Evolutionary conservation across 2,113 vertebrate genomes (phyloP), one percentile per base, ranked within the genome.

Genomic region (Oplegnathus fasciatus): DNA sequence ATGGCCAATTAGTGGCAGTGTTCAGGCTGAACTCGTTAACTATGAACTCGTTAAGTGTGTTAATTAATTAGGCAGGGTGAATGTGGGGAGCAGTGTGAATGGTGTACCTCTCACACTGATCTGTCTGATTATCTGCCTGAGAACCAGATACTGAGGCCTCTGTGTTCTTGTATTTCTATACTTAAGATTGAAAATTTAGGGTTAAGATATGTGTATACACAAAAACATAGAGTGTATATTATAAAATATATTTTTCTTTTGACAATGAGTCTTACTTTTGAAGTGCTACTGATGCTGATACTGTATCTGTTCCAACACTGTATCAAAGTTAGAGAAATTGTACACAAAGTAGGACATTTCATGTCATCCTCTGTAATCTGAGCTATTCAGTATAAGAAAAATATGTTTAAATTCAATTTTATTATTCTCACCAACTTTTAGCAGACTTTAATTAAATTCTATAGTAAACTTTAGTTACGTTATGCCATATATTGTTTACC

Each of bases 41-140:
- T 87, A 73, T 81, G 82, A 76, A 87, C 86, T 86, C 3, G 44
- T 90, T 86, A 88, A 90, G 60, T 80, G 82, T 83, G 85, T 75
- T 92, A 89, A 89, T 94, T 91, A 92, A 94, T 93, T 91, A 87
- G 86, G 73, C 78, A 61, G 80, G 67, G 74, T 72, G 85, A 80
- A 79, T 65, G 67, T 55, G 60, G 73, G 78, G 85, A 73, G 55
- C 78, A 60, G 64, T 55, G 37, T 52, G 60, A 71, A 54, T 55
- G 0, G 34, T 50, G 37, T 40, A 32, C 18, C 68, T 22, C 46
- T 81, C 74, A 55, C 73, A 65, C 75, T 68, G 67, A 52, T 70
- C 58, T 44, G 44, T 50, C 20, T 67, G 30, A 67, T 42, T 22
- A 2, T 82, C 61, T 78, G 50, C n/a, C 69, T 75, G 50, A 28